Percentiles rank a stretch among this genome's conserved stretches.
Conservation (phyloP, 2,797 vertebrate species). For the Poecilia picta region DNA sequence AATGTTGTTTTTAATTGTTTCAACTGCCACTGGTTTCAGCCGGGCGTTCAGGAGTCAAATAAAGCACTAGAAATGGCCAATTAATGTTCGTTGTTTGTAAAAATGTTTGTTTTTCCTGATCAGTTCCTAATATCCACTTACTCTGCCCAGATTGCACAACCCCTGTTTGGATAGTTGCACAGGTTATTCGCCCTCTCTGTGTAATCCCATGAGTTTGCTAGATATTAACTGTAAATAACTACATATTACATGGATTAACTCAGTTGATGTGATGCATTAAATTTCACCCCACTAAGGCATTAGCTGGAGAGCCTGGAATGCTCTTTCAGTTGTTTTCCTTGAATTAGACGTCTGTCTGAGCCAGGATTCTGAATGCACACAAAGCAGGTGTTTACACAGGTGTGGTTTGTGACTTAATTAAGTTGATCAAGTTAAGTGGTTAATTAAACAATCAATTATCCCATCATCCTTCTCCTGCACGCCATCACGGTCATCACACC, state of each 20-base stretch:
- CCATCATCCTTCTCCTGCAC: constrained; percentile 51
- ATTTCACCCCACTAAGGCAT: constrained; percentile 8
- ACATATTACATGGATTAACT: constrained; percentile 18
- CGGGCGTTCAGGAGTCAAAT: constrained; percentile 31
- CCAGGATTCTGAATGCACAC: constrained; percentile 19
- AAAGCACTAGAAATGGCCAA: constrained; percentile 19
- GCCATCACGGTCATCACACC: constrained; percentile 48
- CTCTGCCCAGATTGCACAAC: neutral
- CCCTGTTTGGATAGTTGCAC: neutral
- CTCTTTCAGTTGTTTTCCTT: constrained; percentile 29
- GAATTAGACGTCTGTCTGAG: constrained; percentile 16
- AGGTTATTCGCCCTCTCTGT: neutral
- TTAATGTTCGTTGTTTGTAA: constrained; percentile 12
- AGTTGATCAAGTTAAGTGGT: constrained; percentile 66
- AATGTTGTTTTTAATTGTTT: constrained; percentile 41
- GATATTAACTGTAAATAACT: constrained; percentile 1
- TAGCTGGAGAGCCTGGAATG: constrained; percentile 22
- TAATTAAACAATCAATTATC: constrained; percentile 73
- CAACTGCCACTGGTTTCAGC: constrained; percentile 25
- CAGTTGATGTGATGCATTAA: constrained; percentile 24
- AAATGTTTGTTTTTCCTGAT: constrained; percentile 6
- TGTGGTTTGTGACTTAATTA: constrained; percentile 58
- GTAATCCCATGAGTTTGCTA: constrained; percentile 4
- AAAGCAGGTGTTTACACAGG: constrained; percentile 65
- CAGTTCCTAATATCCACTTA: neutral